These are phyloP conservation scores for Protomyctophum bolini DNA, from an alignment of 2,113 vertebrate genomes.

Conservation along the genomic window DNA sequence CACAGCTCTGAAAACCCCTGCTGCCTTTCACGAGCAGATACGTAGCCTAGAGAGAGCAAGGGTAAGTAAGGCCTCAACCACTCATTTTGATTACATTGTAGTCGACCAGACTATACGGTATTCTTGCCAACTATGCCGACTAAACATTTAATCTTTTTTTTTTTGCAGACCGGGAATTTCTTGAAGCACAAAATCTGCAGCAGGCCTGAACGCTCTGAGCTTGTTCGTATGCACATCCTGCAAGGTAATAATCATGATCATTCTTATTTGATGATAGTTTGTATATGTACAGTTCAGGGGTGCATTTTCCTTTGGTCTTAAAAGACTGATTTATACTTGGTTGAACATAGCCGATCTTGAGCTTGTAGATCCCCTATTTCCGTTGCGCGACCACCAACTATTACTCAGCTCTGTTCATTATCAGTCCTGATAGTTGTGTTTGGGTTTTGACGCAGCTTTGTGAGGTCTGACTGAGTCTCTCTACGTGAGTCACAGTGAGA, in stretches of 20 bases:
- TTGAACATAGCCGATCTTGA: not conserved
- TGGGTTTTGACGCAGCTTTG: slow-evolving; percentile 7
- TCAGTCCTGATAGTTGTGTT: slow-evolving; percentile 15
- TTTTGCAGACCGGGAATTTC: slow-evolving; percentile 91
- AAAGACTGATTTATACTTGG: too few relatives aligned
- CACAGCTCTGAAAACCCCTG: slow-evolving; percentile 93
- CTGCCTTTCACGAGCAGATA: slow-evolving; percentile 94
- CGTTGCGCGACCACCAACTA: not conserved
- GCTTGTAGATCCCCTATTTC: not conserved
- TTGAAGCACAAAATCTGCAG: slow-evolving; percentile 98
- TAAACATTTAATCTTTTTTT: not conserved
- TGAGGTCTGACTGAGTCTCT: slow-evolving; percentile 28
- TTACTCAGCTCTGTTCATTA: not conserved
- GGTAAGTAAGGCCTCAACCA: slow-evolving; percentile 85
- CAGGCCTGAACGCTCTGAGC: slow-evolving; percentile 90
- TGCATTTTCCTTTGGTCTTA: slow-evolving; percentile 24
- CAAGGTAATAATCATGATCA: slow-evolving; percentile 82
- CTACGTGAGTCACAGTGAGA: slow-evolving; percentile 46
- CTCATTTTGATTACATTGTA: not conserved
- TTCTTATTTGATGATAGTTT: not conserved
- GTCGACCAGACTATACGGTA: too few relatives aligned
- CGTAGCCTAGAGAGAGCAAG: slow-evolving; percentile 95
- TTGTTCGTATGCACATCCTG: slow-evolving; percentile 97
- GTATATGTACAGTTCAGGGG: not conserved
- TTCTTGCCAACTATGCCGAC: not conserved